A percentile compares a stretch with the other conserved stretches of the same genome.
Evolutionary conservation across 1,140 invertebrate species (phyloP).

Genomic region (Lucilia cuprina): DNA sequence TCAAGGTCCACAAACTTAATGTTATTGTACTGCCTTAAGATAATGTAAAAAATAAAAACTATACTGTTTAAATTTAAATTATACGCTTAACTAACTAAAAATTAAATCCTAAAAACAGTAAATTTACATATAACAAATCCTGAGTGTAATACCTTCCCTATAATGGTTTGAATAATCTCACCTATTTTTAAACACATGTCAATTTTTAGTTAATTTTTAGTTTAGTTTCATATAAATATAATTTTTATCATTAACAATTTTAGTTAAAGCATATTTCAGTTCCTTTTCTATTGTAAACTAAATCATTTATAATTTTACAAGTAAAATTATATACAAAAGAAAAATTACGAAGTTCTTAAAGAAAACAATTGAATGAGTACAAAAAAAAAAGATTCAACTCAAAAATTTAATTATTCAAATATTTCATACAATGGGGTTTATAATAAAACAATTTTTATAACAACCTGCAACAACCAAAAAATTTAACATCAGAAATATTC

Average conservation of each 20-base stretch:
- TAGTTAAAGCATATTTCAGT: conserved; percentile 38
- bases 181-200: neutral
- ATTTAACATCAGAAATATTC: conserved; percentile 35
- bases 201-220: neutral
- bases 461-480: conserved; percentile 61
- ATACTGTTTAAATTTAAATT: too few species aligned
- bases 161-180: neutral
- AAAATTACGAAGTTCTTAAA: neutral
- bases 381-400: neutral
- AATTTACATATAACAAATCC: too few species aligned
- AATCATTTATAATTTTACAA: conserved; percentile 2
- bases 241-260: conserved; percentile 35
- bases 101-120: too few species aligned
- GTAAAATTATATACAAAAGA: neutral
- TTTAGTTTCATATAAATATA: neutral
- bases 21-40: too few species aligned
- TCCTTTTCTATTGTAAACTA: neutral
- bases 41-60: too few species aligned
- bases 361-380: neutral
- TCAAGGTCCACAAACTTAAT: too few species aligned
- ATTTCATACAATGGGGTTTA: conserved; percentile 10
- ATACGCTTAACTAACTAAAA: too few species aligned
- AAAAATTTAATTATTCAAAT: too few species aligned
- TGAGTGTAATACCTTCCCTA: neutral
- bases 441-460: conserved; percentile 5